These are phyloP conservation scores for Heteromyza rotundicornis DNA, from an alignment of 2,888 invertebrate genomes.

Conservation along the genomic window DNA sequence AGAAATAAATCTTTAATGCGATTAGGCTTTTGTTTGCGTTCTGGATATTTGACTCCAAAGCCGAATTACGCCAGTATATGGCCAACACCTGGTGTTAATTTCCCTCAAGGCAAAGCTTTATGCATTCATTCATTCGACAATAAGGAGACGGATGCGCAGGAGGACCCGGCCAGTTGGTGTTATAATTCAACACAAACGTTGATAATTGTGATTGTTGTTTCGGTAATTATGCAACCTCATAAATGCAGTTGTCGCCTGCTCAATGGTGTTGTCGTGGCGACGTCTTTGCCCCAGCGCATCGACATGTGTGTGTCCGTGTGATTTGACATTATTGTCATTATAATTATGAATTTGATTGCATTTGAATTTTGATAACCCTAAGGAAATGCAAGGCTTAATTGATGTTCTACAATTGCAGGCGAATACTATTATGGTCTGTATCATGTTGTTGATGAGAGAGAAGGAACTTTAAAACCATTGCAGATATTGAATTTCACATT, in stretches of 20 bases:
- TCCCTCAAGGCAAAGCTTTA: neutral
- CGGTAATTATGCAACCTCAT: conserved; percentile 1
- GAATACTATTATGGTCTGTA: no score
- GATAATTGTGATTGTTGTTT: neutral
- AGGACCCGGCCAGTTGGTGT: neutral
- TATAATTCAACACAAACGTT: neutral
- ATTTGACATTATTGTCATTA: conserved; percentile 14
- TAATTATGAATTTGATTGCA: conserved; percentile 7
- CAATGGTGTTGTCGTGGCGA: neutral
- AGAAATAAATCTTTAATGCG: conserved; percentile 5
- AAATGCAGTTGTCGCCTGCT: neutral
- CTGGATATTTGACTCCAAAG: neutral
- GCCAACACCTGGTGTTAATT: conserved; percentile 4
- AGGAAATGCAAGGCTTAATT: neutral
- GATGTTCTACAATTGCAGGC: no score
- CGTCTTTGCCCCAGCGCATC: neutral
- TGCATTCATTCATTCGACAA: neutral
- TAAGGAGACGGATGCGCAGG: neutral
- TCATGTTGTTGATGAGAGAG: no score
- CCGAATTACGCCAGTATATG: neutral
- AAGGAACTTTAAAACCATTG: no score
- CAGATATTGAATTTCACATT: no score
- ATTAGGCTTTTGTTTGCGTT: conserved; percentile 1
- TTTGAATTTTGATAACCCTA: conserved; percentile 8
- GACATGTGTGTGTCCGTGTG: neutral